Evolutionary conservation across 2,113 vertebrate species (phyloP).

Genomic region (Chunga burmeisteri): DNA sequence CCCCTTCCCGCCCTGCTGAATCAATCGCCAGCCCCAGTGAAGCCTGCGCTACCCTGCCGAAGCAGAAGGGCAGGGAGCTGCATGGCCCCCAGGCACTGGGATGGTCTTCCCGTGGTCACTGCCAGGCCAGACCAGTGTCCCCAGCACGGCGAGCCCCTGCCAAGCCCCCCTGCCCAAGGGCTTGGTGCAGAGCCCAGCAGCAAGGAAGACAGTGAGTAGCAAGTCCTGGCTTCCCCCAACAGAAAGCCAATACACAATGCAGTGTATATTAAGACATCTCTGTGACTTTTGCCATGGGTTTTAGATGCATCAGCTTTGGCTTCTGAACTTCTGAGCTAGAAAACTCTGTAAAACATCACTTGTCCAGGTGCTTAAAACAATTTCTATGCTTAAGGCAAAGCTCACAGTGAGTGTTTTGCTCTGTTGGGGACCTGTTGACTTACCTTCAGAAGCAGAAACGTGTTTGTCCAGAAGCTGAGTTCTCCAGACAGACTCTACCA

Average conservation of each 20-base stretch:
- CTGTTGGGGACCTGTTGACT: background rate
- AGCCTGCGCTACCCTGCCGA: background rate
- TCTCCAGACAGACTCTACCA: background rate
- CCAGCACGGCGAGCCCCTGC: fast-evolving
- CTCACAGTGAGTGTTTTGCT: background rate
- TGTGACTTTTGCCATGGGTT: background rate
- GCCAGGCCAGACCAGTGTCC: background rate
- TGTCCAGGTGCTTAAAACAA: no score
- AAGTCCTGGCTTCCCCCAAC: background rate
- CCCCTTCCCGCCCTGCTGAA: background rate
- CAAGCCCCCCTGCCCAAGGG: fast-evolving
- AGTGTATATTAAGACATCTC: background rate
- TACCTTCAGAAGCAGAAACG: background rate
- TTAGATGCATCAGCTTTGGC: background rate
- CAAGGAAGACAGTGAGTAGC: background rate
- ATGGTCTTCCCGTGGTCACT: background rate
- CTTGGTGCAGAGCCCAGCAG: background rate
- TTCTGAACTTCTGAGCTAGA: background rate
- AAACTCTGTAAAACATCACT: background rate
- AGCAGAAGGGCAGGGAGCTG: background rate
- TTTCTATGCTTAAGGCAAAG: background rate
- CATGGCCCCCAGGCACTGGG: fast-evolving
- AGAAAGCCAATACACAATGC: background rate
- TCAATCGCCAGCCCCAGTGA: background rate
- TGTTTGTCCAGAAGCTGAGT: background rate